Percentiles rank a stretch among this genome's conserved stretches.
Evolutionary conservation across 2,888 invertebrate genomes (phyloP).

Genomic region (Andrena haemorrhoa): DNA sequence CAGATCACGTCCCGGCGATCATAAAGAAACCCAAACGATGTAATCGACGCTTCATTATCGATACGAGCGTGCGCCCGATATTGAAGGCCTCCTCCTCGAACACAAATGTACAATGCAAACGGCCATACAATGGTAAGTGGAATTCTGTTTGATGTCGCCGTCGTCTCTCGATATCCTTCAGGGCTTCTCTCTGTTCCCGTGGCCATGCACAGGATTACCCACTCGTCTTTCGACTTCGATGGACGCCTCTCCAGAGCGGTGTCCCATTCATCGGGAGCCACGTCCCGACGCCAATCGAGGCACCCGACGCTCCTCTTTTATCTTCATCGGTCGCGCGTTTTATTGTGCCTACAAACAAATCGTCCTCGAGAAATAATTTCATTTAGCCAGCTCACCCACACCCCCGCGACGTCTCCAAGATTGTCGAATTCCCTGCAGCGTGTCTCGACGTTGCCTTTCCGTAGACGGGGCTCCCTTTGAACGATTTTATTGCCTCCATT

Average conservation of each 20-base stretch:
- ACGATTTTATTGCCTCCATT: conserved; percentile 50
- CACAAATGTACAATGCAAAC: conserved; percentile 70
- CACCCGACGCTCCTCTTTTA: conserved; percentile 44
- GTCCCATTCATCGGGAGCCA: conserved; percentile 62
- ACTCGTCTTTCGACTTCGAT: conserved; percentile 73
- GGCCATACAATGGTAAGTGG: conserved; percentile 65
- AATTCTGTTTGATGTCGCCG: conserved; percentile 69
- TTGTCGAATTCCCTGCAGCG: conserved; percentile 28
- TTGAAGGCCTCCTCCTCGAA: conserved; percentile 38
- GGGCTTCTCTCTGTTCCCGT: conserved; percentile 64
- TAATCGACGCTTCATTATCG: conserved; percentile 45
- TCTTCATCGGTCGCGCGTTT: conserved; percentile 51
- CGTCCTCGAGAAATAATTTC: conserved; percentile 66
- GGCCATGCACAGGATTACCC: conserved; percentile 65
- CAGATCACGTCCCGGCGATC: background rate
- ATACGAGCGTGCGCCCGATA: conserved; percentile 26
- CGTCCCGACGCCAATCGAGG: conserved; percentile 65
- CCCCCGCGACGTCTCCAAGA: background rate
- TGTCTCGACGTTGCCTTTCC: background rate
- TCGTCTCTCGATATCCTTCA: conserved; percentile 67
- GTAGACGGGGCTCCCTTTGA: conserved; percentile 31
- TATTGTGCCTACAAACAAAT: conserved; percentile 56
- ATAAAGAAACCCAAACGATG: conserved; percentile 27
- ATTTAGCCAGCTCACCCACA: conserved; percentile 43
- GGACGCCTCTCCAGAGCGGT: conserved; percentile 68